Base-by-base conservation (phyloP, 2,113 vertebrate genomes). In the Ranitomeya variabilis region DNA sequence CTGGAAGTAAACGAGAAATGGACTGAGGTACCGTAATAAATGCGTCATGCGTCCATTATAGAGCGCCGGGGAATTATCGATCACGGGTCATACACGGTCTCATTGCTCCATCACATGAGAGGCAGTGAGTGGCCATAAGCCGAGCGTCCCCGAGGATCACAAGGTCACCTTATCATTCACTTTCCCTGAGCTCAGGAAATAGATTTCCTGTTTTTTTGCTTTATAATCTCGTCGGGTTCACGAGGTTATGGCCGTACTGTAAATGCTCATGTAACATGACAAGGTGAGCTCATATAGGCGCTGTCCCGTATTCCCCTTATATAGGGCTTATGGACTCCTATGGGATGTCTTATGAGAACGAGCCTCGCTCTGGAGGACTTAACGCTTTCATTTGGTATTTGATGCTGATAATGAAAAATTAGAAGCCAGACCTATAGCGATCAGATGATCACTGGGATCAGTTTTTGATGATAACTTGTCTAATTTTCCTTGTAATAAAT, bases 1-100 rank as follows among this genome's bases (percentile, higher is more conserved):
- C 93, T 95, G 66, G 98, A 99, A 90, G 95, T 96, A 87, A 94
- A 97, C 0, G 96, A 96, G 87, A 97, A 97, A 92, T 99, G 98
- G 98, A 95, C 94, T 79, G 98, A 99, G 98, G 98, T 99, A 93
- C 3, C 59, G 81, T 81, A 83, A 84, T 83, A 51, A 86, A 23
- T 59, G 51, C 23, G 31, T 51, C 6, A 62, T 74, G 37, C 37
- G 71, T 82, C 51, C n/a, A 76, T 60, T 78, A 60, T 59, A 19
- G 51, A 51, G 57, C 73, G 52, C 52, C 64, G 57, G 13, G 23
- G 57, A 78, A 23, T 62, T 86, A 86, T 86, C 77, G 85, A 86
- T 86, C n/a, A 62, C 18, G 21, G 60, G 77, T 78, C 57, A 86
- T 16, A 62, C 60, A 62, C 23, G 37, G 57, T 73, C 31, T 23